Percentiles rank a stretch among this genome's conserved stretches.
Evolutionary conservation across 2,797 vertebrate species (phyloP).

Genomic region (Xenops minutus): DNA sequence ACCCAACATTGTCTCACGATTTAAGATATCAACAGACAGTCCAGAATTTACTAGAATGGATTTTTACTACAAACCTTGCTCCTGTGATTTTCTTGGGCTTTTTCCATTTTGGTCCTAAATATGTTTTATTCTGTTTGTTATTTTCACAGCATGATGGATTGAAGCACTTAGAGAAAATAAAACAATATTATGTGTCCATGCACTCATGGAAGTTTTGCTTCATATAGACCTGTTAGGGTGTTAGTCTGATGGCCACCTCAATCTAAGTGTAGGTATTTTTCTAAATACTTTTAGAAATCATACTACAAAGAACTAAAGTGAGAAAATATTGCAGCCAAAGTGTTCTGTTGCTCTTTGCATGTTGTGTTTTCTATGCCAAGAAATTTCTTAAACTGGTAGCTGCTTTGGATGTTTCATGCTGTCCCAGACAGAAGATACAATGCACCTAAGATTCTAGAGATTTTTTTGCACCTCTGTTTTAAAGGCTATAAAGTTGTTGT

Average conservation of each 20-base stretch:
- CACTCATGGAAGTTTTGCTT: not conserved
- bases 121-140: slow-evolving; percentile 22
- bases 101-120: slow-evolving; percentile 26
- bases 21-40: slow-evolving; percentile 18
- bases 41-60: not conserved
- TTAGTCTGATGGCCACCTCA: not conserved
- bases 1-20: not conserved
- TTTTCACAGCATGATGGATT: slow-evolving; percentile 21
- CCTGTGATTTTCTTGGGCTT: not conserved
- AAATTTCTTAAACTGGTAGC: not conserved
- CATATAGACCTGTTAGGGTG: not conserved
- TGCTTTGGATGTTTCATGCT: not conserved
- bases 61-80: not conserved
- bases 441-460: not conserved
- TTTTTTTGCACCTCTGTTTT: not conserved
- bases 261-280: not conserved
- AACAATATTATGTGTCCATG: not conserved
- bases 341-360: not conserved
- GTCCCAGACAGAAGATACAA: not conserved
- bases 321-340: not conserved
- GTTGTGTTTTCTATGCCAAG: not conserved
- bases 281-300: not conserved
- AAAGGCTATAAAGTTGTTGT: not conserved
- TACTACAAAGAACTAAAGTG: not conserved
- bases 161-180: slow-evolving; percentile 39